Evolutionary conservation across 1,140 invertebrate species (phyloP), one percentile per base, ranked within the genome.

Genomic region (Pemphigus obesinymphae): DNA sequence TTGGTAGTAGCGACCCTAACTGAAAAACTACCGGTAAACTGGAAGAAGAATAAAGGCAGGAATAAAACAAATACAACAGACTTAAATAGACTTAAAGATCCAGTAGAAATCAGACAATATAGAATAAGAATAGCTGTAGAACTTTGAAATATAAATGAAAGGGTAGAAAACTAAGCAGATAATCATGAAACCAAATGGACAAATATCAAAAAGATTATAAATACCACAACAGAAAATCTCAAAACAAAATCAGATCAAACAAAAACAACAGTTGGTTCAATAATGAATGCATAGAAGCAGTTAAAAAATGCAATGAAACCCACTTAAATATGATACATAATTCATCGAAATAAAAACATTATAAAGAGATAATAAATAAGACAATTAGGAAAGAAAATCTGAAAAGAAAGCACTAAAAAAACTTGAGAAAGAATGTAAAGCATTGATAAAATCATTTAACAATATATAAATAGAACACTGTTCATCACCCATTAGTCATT

Each of bases 301-400:
- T 68, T 20, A 68, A 68, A 68, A 68, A 68, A 68, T 15, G 63
- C 23, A 68, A 68, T 68, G 23, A 68, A 68, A 34, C 31, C 15
- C 17, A 15, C 63, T 37, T 68, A 13, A 66, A 55, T n/a, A 68
- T 37, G 37, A 58, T 58, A 29, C 23, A 58, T 29, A 58, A 58
- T 58, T 13, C 26, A 58, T 58, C 13, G n/a, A 68, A 68, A 68
- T 68, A 68, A 40, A 40, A 37, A 37, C 17, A 68, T 37, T 68
- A 40, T 68, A 68, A 68, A 68, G 63, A 66, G 61, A 66, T 66
- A 53, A 6, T 37, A 66, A 66, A 66, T 37, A 66, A 66, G 29
- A 66, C 31, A 66, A 66, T 37, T 66, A 66, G 31, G 61, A 37
- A 15, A 66, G 13, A 34, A 66, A 66, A 61, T 26, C 26, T 61